Base-by-base conservation (phyloP, 2,888 invertebrate species). In the Macrosoma leucophasiata region DNA sequence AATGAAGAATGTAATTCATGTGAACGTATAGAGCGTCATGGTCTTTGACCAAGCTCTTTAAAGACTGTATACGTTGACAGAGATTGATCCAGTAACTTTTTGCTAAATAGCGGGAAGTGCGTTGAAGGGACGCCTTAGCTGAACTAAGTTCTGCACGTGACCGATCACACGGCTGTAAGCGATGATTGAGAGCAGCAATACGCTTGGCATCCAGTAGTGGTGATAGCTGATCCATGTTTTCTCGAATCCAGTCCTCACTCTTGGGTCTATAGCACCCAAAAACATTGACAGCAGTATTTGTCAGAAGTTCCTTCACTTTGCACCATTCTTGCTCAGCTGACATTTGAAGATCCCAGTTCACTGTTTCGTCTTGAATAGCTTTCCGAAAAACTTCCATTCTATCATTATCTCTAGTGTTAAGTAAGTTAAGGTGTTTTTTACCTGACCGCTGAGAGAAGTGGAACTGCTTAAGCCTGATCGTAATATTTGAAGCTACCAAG, bases 401-500 rank as follows among this genome's bases (percentile, higher is more conserved):
- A 5, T 17, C 25, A 6, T 12, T 3, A 5, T 21, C 9, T 19
- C 6, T 19, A n/a, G n/a, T n/a, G n/a, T 5, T 19, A n/a, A 2
- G 19, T 8, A 19, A 19, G 3, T n/a, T 19, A 9, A 2, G n/a
- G 19, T 3, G 19, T 19, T 6, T 19, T 19, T 2, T 8, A 8
- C 19, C 8, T 19, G 6, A 19, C 19, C 9, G n/a, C n/a, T n/a
- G n/a, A n/a, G n/a, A n/a, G 2, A 25, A 32, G 9, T 32, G 25
- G n/a, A 32, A 25, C n/a, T 13, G 24, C n/a, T 25, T 32, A 8
- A 2, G 24, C 1, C 18, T 4, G 7, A 17, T 8, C 3, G 13
- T 26, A 6, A 20, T 7, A n/a, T 14, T 18, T 1, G 27, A n/a
- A 1, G 18, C 29, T 1, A 41, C 37, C 2, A 38, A 26, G 8